Conservation (phyloP, 53 echinoderm and acorn worm genomes). For the Echinarachnius parma region DNA sequence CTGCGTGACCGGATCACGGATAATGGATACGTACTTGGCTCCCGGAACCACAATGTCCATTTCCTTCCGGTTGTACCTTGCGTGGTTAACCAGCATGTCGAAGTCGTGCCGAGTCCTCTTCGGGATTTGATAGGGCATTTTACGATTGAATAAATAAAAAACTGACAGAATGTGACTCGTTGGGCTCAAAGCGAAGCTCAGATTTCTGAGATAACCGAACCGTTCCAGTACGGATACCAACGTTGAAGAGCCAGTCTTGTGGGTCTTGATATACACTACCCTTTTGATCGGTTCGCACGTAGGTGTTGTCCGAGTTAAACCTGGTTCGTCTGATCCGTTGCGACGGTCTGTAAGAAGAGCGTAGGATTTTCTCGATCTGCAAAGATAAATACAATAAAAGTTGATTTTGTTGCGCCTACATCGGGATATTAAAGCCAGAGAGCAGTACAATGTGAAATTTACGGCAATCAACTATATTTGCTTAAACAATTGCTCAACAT, state of each 20-base stretch:
- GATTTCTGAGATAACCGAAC: conserved; percentile 37
- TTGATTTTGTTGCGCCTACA: too few relatives aligned
- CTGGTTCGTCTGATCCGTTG: too few relatives aligned
- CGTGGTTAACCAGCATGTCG: conserved; percentile 46
- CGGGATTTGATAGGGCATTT: background rate
- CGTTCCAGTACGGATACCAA: conserved; percentile 35
- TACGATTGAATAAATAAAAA: background rate
- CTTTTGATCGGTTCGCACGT: background rate
- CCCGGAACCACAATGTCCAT: conserved; percentile 17
- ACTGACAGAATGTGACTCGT: background rate
- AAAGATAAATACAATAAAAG: too few relatives aligned
- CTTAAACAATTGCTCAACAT: too few relatives aligned
- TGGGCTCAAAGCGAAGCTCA: conserved; percentile 22
- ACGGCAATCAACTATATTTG: too few relatives aligned
- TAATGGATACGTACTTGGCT: conserved; percentile 21
- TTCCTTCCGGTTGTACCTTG: conserved; percentile 9
- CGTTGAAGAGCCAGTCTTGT: conserved; percentile 48
- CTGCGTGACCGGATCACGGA: conserved; percentile 37
- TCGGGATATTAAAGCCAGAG: too few relatives aligned
- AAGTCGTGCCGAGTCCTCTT: background rate
- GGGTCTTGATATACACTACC: conserved; percentile 48
- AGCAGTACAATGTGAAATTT: too few relatives aligned
- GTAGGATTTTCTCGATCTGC: too few relatives aligned
- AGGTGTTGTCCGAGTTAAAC: too few relatives aligned
- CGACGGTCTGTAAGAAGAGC: too few relatives aligned